Evolutionary conservation across 2,888 invertebrate species (phyloP).

Genomic region (Acronicta leporina): DNA sequence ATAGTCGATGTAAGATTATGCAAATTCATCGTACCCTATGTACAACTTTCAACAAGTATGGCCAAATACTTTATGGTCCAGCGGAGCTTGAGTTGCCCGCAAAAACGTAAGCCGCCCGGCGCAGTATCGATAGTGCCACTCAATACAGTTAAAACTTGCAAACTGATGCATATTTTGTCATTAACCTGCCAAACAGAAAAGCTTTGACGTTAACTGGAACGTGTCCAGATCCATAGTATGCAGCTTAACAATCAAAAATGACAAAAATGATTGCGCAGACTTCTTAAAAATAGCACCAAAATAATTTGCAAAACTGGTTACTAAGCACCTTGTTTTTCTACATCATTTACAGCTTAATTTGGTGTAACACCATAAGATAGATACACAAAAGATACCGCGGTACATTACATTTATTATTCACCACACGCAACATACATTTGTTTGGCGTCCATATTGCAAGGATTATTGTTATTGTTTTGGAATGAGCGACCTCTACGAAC

Average conservation of each 20-base stretch:
- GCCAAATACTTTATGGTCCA: too few species aligned
- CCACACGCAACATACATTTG: conserved; percentile 39
- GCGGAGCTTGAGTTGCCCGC: too few species aligned
- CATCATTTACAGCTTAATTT: conserved; percentile 34
- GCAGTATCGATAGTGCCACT: not conserved
- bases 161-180: conserved; percentile 2
- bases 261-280: not conserved
- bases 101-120: too few species aligned
- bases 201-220: conserved; percentile 17
- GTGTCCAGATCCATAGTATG: conserved; percentile 27
- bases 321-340: conserved; percentile 19
- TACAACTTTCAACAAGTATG: not conserved
- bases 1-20: conserved; percentile 23
- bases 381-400: conserved; percentile 36
- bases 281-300: not conserved
- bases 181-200: conserved; percentile 14
- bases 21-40: conserved; percentile 8
- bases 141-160: not conserved
- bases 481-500: conserved; percentile 6
- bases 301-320: not conserved
- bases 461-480: conserved; percentile 32
- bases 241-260: conserved; percentile 21
- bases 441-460: conserved; percentile 25
- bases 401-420: conserved; percentile 42
- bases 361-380: conserved; percentile 35